phyloP scores from a whole-genome alignment of 1,140 invertebrate species.

The Drosophila pectinifera region DNA sequence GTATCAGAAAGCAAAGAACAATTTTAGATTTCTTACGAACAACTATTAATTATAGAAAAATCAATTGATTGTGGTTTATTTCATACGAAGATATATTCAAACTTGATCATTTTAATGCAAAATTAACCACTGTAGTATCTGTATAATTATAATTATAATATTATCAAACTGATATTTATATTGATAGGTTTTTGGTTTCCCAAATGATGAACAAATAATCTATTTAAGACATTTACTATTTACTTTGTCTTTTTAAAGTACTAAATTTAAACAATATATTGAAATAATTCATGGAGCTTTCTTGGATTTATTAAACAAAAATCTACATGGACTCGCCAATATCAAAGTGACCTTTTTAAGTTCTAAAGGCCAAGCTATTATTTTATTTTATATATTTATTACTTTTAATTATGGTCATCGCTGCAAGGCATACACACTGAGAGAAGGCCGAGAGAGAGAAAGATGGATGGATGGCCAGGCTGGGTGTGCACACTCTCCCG shows the following conservation, averaged over 20 bases:
- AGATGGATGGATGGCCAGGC: constrained; percentile 16
- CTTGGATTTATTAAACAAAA: neutral
- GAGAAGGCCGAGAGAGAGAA: constrained; percentile 15
- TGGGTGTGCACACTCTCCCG: constrained; percentile 45
- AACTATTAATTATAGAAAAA: too few relatives aligned
- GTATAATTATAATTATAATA: too few relatives aligned
- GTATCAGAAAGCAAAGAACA: too few relatives aligned
- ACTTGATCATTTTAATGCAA: neutral
- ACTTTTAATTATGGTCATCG: constrained; percentile 12
- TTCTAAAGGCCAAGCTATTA: neutral
- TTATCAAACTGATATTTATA: too few relatives aligned
- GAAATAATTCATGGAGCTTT: neutral
- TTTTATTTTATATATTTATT: neutral
- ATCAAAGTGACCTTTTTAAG: neutral
- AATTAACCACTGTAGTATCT: too few relatives aligned
- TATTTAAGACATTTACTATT: too few relatives aligned
- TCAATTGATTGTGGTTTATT: neutral
- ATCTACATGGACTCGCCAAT: neutral
- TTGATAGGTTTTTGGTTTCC: too few relatives aligned
- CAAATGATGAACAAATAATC: too few relatives aligned
- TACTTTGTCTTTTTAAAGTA: neutral
- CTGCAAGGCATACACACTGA: constrained; percentile 63
- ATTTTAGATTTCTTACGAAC: too few relatives aligned
- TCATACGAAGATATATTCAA: neutral
- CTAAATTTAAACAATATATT: neutral